Percentiles rank a stretch among this genome's conserved stretches.
phyloP scores from a whole-genome alignment of 1,140 invertebrate species.

The Lasioglossum baleicum region DNA sequence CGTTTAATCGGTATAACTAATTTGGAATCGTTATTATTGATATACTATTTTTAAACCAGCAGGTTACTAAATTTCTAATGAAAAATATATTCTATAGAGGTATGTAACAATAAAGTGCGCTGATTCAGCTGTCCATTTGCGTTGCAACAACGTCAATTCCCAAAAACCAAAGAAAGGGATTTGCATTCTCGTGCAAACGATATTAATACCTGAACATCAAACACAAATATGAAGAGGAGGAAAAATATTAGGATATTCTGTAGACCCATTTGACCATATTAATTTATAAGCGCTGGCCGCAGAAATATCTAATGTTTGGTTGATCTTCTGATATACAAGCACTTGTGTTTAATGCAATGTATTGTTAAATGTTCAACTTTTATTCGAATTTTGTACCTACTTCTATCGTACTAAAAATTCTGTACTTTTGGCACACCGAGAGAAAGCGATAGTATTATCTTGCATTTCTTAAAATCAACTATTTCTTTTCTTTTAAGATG shows the following conservation, averaged over 20 bases:
- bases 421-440: slow-evolving; percentile 16
- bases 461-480: slow-evolving; percentile 3
- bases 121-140: slow-evolving; percentile 75
- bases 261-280: slow-evolving; percentile 42
- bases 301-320: slow-evolving; percentile 37
- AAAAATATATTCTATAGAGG: slow-evolving; percentile 33
- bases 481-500: neutral
- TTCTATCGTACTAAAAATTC: slow-evolving; percentile 21
- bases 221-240: slow-evolving; percentile 29
- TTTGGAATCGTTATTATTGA: neutral
- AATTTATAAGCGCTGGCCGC: slow-evolving; percentile 57
- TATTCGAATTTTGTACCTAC: slow-evolving; percentile 24
- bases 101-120: slow-evolving; percentile 62
- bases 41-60: slow-evolving; percentile 6
- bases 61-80: slow-evolving; percentile 2
- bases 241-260: slow-evolving; percentile 34
- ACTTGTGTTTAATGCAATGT: slow-evolving; percentile 36
- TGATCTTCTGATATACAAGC: slow-evolving; percentile 30
- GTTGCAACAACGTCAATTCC: slow-evolving; percentile 69
- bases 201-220: slow-evolving; percentile 44
- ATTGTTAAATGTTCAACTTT: slow-evolving; percentile 20
- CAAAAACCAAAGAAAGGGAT: slow-evolving; percentile 23
- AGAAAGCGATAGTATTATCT: slow-evolving; percentile 2
- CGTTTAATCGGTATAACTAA: neutral
- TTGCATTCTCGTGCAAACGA: slow-evolving; percentile 34